Base-by-base conservation (phyloP, 2,113 vertebrate species). In the Caretta caretta region DNA sequence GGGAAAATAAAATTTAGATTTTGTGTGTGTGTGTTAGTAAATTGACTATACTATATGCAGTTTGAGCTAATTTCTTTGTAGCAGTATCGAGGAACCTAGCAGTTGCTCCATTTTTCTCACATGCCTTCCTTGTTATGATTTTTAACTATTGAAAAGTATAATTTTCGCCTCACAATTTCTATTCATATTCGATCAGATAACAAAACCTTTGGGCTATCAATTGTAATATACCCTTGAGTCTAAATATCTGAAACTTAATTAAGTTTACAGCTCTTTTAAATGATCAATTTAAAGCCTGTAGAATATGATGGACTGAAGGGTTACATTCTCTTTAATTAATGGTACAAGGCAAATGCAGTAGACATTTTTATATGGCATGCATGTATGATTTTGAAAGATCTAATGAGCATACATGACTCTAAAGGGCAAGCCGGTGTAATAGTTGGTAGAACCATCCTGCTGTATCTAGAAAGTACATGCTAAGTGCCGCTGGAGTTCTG, bases 161-260 rank as follows among this genome's bases (percentile, higher is more conserved):
- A 19, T 8, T 90, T 91, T 80, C 59, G 5, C 56, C 81, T 93
- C 72, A 51, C 88, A 12, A 9, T 92, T 86, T 83, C 90, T 90
- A 20, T 31, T 25, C 1, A 86, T 12, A 35, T 88, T 51, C 27
- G 83, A 69, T 19, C 16, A 11, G 1, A 0, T 57, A 62, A 57
- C 31, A 92, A 86, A 80, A 57, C 48, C 19, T 90, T 84, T 14
- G 29, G 53, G n/a, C 12, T 83, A n/a, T 29, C 80, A 78, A 29
- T 95, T 94, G 46, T 48, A 12, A 2, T 95, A 54, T 87, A 50
- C n/a, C 27, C 14, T 78, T 46, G 62, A 84, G 35, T 59, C 49
- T 91, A 72, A 92, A 46, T 11, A 91, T 35, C 59, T 81, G 80
- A 46, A 57, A 90, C 93, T 83, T 81, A 72, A 50, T 80, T 56